Base-by-base conservation (phyloP, 2,888 invertebrate species). In the Aproaerema taeniolella region DNA sequence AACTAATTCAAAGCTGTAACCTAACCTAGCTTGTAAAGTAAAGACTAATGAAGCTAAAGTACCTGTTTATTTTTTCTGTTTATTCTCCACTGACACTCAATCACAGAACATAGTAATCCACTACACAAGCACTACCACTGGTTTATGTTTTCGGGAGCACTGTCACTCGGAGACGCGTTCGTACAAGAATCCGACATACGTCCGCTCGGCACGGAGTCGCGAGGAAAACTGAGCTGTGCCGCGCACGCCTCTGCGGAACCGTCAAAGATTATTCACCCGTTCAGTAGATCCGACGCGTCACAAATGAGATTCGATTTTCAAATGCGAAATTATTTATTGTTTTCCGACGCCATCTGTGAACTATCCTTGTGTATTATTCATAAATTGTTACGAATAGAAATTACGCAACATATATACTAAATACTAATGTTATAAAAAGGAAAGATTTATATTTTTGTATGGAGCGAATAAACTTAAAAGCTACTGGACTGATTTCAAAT, bases 191-290 rank as follows among this genome's bases (percentile, higher is more conserved):
- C n/a, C n/a, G 40, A 42, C 58, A 47, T 43, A 61, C 75, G 71
- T 64, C 63, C 67, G 50, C 48, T 46, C 66, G 46, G 50, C 64
- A 50, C 67, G 54, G 55, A 49, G 58, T 53, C 79, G 55, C 82
- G 77, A 61, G 51, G 53, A 56, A 53, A 55, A 82, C 83, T 81
- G 70, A 56, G 44, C 14, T 14, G 10, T 15, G 61, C 66, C 71
- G 80, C 81, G 79, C 82, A 79, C 71, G 67, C 70, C 71, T 71
- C 71, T 63, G 64, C 72, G 65, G 68, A 31, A 53, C 63, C 59
- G 70, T 67, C 72, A 70, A 63, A 72, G 64, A 75, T 62, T 67
- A 68, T 51, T 51, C 41, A 50, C 45, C 41, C 49, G 40, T 50
- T 40, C 43, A 40, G 43, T 49, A 52, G 47, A 49, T 45, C 50